Evolutionary conservation across 1,140 invertebrate genomes (phyloP).

Genomic region (Chironomus striatipennis): DNA sequence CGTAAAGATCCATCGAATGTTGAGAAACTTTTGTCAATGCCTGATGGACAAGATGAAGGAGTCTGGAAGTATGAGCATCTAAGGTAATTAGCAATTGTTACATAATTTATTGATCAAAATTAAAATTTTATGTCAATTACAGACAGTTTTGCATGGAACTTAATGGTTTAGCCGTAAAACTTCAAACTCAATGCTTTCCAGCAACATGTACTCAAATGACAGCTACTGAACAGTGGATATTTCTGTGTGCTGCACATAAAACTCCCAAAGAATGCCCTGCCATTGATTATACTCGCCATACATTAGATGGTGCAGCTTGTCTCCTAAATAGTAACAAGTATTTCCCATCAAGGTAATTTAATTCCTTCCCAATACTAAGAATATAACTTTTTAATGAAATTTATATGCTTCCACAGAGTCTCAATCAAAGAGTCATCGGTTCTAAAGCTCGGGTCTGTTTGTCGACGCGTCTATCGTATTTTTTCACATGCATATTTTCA

Average conservation of each 20-base stretch:
- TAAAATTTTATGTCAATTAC: constrained; percentile 33
- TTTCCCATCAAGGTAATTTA: constrained; percentile 97
- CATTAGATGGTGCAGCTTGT: constrained; percentile 97
- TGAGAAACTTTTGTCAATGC: constrained; percentile 89
- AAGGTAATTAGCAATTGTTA: constrained; percentile 44
- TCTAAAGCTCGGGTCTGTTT: constrained; percentile 95
- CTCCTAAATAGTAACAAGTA: constrained; percentile 99
- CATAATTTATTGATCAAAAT: not conserved
- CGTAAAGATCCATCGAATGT: constrained; percentile 86
- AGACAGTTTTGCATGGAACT: constrained; percentile 99
- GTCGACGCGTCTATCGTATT: constrained; percentile 96
- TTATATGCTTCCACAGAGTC: constrained; percentile 65
- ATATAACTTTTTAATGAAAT: constrained; percentile 26
- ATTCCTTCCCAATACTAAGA: too few species aligned
- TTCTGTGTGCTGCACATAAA: constrained; percentile 98
- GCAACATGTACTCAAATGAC: constrained; percentile 99
- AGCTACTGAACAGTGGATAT: constrained; percentile 99
- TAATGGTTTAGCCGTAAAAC: constrained; percentile 89
- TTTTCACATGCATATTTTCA: constrained; percentile 99
- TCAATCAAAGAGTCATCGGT: constrained; percentile 99
- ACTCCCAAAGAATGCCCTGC: constrained; percentile 99
- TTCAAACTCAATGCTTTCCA: constrained; percentile 92
- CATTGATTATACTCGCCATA: constrained; percentile 98
- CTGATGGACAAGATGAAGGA: constrained; percentile 95
- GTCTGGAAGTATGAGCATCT: constrained; percentile 99